Evolutionary conservation across 1,140 invertebrate species (phyloP).

Genomic region (Muscidifurax raptorellus): DNA sequence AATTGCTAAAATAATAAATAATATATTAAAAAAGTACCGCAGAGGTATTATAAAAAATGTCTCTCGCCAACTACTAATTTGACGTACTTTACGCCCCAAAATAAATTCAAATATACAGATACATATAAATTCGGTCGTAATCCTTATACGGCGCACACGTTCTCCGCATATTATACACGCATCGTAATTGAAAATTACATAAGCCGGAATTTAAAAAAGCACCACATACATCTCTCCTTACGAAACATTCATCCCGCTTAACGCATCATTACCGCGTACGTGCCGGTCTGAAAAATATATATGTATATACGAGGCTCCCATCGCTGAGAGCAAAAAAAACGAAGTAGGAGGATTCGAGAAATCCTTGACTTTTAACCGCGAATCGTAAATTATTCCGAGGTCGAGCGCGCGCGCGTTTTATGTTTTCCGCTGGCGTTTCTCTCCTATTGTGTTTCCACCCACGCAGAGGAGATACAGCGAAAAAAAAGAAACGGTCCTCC

Average conservation of each 20-base stretch:
- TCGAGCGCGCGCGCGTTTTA: constrained; percentile 39
- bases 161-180: too few species aligned
- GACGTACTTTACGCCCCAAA: too few species aligned
- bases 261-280: neutral
- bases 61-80: too few species aligned
- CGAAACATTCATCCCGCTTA: neutral
- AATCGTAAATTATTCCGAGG: constrained; percentile 59
- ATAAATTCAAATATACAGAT: neutral
- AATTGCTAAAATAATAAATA: too few species aligned
- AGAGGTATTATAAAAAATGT: neutral
- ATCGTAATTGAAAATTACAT: constrained; percentile 16
- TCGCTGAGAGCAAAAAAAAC: neutral
- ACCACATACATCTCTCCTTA: neutral
- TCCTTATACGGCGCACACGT: too few species aligned
- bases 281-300: neutral
- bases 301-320: neutral
- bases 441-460: constrained; percentile 36
- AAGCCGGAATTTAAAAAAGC: neutral
- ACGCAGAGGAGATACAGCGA: neutral
- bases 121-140: too few species aligned
- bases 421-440: constrained; percentile 42
- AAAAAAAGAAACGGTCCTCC: constrained; percentile 28
- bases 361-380: constrained; percentile 59
- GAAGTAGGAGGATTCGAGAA: constrained; percentile 14
- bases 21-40: too few species aligned